Conservation (phyloP, 2,113 vertebrate species). For the Aythya baeri region DNA sequence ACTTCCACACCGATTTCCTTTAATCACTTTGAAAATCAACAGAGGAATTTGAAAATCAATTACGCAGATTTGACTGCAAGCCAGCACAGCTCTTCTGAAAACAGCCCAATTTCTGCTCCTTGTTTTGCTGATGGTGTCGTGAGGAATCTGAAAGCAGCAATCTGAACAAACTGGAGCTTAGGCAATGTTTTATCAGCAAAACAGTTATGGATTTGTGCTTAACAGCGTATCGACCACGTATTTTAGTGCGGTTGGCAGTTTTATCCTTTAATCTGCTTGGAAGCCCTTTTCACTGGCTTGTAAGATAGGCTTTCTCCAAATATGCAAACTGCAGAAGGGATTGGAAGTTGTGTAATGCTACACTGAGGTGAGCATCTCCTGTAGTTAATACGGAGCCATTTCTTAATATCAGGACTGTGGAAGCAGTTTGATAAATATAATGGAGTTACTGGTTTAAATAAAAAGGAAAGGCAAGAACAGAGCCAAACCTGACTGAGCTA, state of each 20-base stretch:
- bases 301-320: neutral
- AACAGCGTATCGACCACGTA: neutral
- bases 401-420: neutral
- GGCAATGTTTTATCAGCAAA: constrained; percentile 47
- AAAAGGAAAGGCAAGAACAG: neutral
- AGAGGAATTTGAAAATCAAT: neutral
- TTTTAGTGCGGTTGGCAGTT: neutral
- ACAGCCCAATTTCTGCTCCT: neutral
- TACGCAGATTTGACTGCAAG: neutral
- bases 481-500: neutral
- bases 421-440: neutral
- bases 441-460: neutral
- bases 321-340: neutral
- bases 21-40: neutral
- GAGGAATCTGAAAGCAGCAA: neutral
- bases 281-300: neutral
- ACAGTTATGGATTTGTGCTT: constrained; percentile 49
- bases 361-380: neutral
- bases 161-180: constrained; percentile 11
- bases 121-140: neutral
- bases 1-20: neutral
- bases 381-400: neutral
- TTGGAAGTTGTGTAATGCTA: neutral
- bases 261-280: constrained; percentile 62
- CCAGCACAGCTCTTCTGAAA: neutral